Conservation (phyloP, 1,140 invertebrate species). For the Diorhabda sublineata region DNA sequence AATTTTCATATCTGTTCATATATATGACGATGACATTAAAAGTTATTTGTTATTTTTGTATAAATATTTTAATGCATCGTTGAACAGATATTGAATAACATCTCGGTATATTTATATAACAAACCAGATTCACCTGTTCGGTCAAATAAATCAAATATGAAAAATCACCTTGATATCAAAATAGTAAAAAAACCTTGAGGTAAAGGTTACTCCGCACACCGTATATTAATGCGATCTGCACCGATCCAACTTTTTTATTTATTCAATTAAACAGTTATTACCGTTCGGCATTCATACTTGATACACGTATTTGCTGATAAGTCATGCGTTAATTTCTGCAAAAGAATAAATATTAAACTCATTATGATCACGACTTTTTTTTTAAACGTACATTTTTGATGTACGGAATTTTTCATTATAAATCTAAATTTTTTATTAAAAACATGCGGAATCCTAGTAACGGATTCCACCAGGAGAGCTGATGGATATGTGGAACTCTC, state of each 20-base stretch:
- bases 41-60: no score
- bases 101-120: not conserved
- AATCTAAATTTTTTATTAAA: no score
- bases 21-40: no score
- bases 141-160: not conserved
- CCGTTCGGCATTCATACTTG: not conserved
- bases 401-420: no score
- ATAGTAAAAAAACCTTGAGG: conserved; percentile 1
- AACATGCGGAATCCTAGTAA: no score
- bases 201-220: not conserved
- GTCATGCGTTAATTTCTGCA: conserved; percentile 3
- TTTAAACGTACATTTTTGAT: no score
- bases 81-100: no score
- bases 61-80: no score
- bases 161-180: not conserved
- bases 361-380: no score
- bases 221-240: not conserved
- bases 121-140: not conserved
- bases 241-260: not conserved
- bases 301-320: not conserved
- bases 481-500: no score
- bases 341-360: not conserved
- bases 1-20: no score
- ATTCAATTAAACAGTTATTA: not conserved
- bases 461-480: no score